These are phyloP conservation scores for Tetramorium parvispinum DNA, from an alignment of 1,140 invertebrate species.

Conservation along the genomic window DNA sequence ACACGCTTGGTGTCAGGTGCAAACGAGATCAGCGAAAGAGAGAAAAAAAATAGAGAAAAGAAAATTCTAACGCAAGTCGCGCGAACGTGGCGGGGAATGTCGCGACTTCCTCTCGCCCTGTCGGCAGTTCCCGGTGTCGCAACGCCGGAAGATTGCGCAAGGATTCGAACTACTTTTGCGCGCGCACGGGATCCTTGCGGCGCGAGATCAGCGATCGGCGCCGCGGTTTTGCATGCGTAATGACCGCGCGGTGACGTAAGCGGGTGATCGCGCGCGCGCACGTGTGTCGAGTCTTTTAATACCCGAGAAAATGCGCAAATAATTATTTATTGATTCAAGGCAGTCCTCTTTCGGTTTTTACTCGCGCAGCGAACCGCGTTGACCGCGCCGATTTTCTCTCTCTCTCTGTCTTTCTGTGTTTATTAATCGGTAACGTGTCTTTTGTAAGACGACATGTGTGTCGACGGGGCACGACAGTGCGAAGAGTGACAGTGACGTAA, in stretches of 20 bases:
- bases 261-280: neutral
- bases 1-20: neutral
- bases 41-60: neutral
- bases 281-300: conserved; percentile 12
- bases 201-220: conserved; percentile 17
- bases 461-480: neutral
- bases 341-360: conserved; percentile 80
- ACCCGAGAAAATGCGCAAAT: conserved; percentile 62
- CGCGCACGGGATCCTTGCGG: conserved; percentile 28
- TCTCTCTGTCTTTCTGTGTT: neutral
- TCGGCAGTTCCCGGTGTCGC: neutral
- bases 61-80: neutral
- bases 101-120: neutral
- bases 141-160: conserved; percentile 35
- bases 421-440: conserved; percentile 70
- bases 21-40: neutral
- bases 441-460: conserved; percentile 22
- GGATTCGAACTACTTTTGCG: conserved; percentile 38
- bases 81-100: neutral
- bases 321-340: conserved; percentile 80
- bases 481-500: conserved; percentile 23
- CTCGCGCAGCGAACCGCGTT: conserved; percentile 61
- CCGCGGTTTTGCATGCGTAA: conserved; percentile 15
- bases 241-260: conserved; percentile 16
- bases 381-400: conserved; percentile 34